Evolutionary conservation across 1,140 invertebrate species (phyloP), one percentile per base, ranked within the genome.

Genomic region (Ptiloglossa arizonensis): DNA sequence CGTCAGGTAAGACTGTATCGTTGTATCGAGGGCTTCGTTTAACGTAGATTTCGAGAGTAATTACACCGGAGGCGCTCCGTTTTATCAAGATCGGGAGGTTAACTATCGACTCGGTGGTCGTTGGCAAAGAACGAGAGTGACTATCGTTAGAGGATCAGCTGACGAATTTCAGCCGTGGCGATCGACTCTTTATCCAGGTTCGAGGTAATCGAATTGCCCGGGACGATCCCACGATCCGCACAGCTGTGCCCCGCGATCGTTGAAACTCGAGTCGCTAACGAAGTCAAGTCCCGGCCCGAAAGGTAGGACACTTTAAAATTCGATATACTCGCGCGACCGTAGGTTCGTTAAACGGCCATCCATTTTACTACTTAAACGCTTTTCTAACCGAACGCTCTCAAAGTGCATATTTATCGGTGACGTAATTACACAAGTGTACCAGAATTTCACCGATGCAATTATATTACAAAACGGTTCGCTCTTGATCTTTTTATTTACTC

Each of bases 161-260:
- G 70, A 63, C 56, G 32, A 72, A 63, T 62, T 72, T 50, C 57
- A 60, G 6, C 13, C 0, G 15, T 11, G 29, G 27, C 56, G 38
- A 60, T 50, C 17, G 5, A 38, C n/a, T 48, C 52, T 62, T 72
- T 48, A 48, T 22, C 5, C 38, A 54, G 3, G 41, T 24, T n/a
- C 3, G 1, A 11, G 17, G n/a, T 72, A 50, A 72, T 72, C 70
- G 70, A 60, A 72, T 52, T 41, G 38, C 9, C 17, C 17, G 22
- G n/a, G n/a, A 56, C 32, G 22, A 54, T 54, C 32, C 6, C 52
- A 46, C 48, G 8, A 72, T 5, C 56, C 5, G 50, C 52, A 11
- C 38, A 29, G 29, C 19, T 59, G 44, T 62, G 24, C 15, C n/a
- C 6, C 66, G 29, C 15, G 52, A 80, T 64, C 29, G 74, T 32